phyloP scores from a whole-genome alignment of 2,113 vertebrate genomes.

The Lagopus leucura region DNA sequence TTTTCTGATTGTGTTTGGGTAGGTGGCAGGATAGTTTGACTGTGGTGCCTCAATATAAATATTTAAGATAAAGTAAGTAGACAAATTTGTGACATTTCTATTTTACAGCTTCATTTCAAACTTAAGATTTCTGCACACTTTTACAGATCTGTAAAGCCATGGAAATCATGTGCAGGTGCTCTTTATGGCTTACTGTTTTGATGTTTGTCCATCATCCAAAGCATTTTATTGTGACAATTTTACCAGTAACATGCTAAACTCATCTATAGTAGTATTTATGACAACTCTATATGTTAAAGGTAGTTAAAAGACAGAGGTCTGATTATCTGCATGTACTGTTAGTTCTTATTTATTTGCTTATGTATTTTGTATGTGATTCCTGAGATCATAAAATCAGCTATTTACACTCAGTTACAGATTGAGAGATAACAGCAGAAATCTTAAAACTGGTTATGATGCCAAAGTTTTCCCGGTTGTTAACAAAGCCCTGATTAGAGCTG shows the following conservation, averaged over 20 bases:
- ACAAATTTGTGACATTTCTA: neutral
- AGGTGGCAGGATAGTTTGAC: neutral
- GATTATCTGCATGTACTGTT: neutral
- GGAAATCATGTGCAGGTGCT: neutral
- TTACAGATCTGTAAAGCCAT: neutral
- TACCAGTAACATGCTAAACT: neutral
- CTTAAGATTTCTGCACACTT: neutral
- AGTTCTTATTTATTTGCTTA: neutral
- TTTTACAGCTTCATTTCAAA: neutral
- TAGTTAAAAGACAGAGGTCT: neutral
- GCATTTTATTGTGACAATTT: neutral
- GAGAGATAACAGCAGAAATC: neutral
- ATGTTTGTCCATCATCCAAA: neutral
- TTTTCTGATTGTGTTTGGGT: neutral
- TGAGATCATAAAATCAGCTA: neutral
- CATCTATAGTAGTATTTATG: neutral
- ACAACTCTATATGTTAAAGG: neutral
- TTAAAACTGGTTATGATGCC: neutral
- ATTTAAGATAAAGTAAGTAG: neutral
- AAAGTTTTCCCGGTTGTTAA: neutral
- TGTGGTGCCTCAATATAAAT: neutral
- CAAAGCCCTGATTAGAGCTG: neutral
- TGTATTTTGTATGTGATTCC: neutral
- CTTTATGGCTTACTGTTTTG: neutral
- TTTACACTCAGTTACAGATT: neutral